phyloP scores from a whole-genome alignment of 2,113 vertebrate genomes.

The Coregonus clupeaformis region DNA sequence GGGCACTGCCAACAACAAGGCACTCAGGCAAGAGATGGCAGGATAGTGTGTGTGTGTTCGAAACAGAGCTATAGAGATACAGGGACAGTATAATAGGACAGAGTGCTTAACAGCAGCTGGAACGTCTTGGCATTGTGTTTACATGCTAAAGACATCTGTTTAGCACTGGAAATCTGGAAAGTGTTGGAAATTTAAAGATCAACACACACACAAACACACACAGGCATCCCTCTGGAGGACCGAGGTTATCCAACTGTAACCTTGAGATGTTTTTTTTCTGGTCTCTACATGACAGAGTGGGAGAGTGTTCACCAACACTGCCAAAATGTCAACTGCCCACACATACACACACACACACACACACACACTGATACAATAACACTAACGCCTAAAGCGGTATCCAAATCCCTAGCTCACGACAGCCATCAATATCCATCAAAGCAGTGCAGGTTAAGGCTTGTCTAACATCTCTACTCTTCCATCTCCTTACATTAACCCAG shows the following conservation, averaged over 20 bases:
- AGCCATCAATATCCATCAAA: neutral
- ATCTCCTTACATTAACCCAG: neutral
- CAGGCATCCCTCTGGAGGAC: neutral
- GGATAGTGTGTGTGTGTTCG: neutral
- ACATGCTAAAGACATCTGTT: neutral
- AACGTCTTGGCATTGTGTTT: neutral
- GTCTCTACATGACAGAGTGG: neutral
- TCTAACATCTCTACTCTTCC: neutral
- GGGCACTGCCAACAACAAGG: neutral
- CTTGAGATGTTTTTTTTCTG: neutral
- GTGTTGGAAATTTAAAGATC: neutral
- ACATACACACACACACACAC: neutral
- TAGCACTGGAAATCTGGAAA: neutral
- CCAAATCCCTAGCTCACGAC: neutral
- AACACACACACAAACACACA: neutral
- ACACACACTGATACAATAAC: neutral
- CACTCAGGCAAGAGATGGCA: neutral
- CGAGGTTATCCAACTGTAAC: neutral
- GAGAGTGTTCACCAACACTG: neutral
- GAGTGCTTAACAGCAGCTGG: neutral
- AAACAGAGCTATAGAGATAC: neutral
- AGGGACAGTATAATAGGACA: neutral
- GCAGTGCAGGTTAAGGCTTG: neutral
- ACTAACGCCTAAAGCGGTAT: neutral
- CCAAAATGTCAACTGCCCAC: conserved; percentile 18